Evolutionary conservation across 2,797 vertebrate species (phyloP).

Genomic region (Meriones psammophilus): DNA sequence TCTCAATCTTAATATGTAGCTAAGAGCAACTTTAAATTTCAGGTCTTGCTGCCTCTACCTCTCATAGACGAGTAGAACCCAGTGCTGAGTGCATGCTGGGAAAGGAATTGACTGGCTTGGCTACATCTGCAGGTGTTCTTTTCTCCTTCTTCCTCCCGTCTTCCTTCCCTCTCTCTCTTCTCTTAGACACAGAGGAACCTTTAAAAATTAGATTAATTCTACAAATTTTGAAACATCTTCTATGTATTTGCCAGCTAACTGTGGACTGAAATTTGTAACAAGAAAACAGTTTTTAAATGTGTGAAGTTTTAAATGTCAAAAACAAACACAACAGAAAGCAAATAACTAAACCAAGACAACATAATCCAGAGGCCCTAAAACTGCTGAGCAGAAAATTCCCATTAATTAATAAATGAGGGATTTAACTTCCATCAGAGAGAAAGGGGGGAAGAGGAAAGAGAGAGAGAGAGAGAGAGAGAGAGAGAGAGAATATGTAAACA

Average conservation of each 20-base stretch:
- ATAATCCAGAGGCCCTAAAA: neutral
- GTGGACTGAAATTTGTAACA: neutral
- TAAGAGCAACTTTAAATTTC: neutral
- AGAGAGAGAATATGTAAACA: neutral
- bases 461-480: neutral
- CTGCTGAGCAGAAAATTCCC: neutral
- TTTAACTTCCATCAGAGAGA: neutral
- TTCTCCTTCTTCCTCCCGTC: accelerated
- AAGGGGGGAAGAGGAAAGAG: neutral
- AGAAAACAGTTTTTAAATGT: slow-evolving; percentile 3
- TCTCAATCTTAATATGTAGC: neutral
- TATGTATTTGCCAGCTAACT: neutral
- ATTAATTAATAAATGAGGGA: neutral
- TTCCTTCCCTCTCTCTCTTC: neutral
- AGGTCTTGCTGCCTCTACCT: neutral
- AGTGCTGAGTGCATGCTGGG: neutral
- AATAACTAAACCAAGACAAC: neutral
- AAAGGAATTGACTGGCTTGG: neutral
- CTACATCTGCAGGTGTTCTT: no score
- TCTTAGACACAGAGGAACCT: neutral
- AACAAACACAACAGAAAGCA: neutral
- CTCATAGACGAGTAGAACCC: neutral
- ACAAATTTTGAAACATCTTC: neutral
- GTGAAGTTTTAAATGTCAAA: neutral
- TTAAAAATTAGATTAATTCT: neutral